phyloP scores from a whole-genome alignment of 2,113 vertebrate genomes.

The Arizona elegans region DNA sequence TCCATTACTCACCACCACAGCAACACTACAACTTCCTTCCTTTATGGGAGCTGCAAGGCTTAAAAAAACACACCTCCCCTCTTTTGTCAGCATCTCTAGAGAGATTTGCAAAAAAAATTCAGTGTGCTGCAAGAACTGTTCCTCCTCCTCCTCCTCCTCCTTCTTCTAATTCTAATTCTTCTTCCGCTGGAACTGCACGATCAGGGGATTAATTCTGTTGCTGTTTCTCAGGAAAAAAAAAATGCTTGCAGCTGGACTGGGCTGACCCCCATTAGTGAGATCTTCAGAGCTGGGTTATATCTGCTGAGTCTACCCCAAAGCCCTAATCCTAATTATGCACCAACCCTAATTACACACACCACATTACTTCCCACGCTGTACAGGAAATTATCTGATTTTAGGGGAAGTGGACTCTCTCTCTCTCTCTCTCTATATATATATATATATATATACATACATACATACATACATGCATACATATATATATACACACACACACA shows the following conservation, averaged over 20 bases:
- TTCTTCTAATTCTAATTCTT: too few relatives aligned
- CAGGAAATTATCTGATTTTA: not conserved
- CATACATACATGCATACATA: too few relatives aligned
- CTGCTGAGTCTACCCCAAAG: not conserved
- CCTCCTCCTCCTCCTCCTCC: fast-evolving
- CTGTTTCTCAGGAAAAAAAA: not conserved
- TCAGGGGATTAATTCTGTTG: not conserved
- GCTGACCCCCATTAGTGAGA: not conserved
- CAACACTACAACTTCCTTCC: not conserved
- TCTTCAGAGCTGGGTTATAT: not conserved
- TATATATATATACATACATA: too few relatives aligned
- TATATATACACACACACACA: too few relatives aligned
- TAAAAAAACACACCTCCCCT: not conserved
- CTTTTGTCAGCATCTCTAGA: not conserved
- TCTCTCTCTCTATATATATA: too few relatives aligned
- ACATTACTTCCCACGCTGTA: not conserved
- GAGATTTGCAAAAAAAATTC: not conserved
- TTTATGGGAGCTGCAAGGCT: not conserved
- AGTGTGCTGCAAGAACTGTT: not conserved
- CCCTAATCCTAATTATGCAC: not conserved
- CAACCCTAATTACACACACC: not conserved
- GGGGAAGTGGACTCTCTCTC: not conserved
- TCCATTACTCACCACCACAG: not conserved
- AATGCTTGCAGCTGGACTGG: not conserved
- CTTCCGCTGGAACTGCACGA: not conserved